Evolutionary conservation across 2,888 invertebrate genomes (phyloP), one percentile per base, ranked within the genome.

Genomic region (Schrankia costaestrigalis): DNA sequence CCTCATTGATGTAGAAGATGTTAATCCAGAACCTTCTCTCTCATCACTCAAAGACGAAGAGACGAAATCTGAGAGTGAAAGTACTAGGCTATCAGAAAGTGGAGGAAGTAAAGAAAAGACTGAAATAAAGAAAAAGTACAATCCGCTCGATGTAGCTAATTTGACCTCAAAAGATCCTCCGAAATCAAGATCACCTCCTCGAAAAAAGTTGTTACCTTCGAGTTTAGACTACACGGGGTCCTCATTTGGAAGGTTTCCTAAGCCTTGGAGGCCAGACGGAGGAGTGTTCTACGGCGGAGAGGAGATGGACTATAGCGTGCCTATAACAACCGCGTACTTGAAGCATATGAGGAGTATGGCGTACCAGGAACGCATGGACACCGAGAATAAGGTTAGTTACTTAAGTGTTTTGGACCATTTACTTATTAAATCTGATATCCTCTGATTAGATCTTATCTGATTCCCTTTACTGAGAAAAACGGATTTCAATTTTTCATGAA

Each of bases 321-420:
- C 97, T 26, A 96, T 96, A 56, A 97, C 96, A 27, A 95, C 96
- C 31, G 94, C 95, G 18, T 96, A 96, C 81, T 87, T 97, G 77
- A 95, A 95, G 73, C 92, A 95, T 66, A 95, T 95, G 89, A 89
- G 94, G 71, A 93, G 90, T 73, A 87, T 95, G 77, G 92, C 71
- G 40, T 80, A 70, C 38, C 82, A 81, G 46, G 84, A 85, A 10
- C 63, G 76, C 15, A 45, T 75, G 48, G 81, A 79, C 21, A 57
- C 64, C 35, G 81, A 83, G 14, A 76, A 56, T 49, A 84, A 86
- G 86, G 86, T 87, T 44, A 71, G 84, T 60, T n/a, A n/a, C n/a
- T n/a, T n/a, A n/a, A n/a, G n/a, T n/a, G n/a, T n/a, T n/a, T n/a
- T n/a, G n/a, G n/a, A n/a, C n/a, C n/a, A n/a, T n/a, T n/a, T n/a